Conservation (phyloP, 2,113 vertebrate genomes). For the Callospermophilus lateralis region DNA sequence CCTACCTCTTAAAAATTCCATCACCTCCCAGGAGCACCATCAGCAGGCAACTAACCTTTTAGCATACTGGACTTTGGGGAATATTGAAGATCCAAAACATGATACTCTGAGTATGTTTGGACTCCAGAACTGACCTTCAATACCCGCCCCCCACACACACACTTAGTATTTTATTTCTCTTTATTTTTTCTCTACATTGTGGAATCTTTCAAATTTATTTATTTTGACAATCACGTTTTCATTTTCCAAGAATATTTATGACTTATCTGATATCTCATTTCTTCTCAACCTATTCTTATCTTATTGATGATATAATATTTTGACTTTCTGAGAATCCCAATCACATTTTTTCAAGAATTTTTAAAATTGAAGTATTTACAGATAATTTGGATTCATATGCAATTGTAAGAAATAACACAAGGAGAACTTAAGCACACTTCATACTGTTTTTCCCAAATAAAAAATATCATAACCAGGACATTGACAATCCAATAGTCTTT, state of each 20-base stretch:
- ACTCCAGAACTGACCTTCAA: background rate
- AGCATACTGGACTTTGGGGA: background rate
- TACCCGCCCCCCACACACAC: background rate
- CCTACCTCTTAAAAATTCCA: background rate
- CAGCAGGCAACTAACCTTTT: background rate
- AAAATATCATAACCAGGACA: background rate
- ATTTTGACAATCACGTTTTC: background rate
- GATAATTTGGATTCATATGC: background rate
- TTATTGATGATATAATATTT: background rate
- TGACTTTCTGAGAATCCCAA: conserved; percentile 11
- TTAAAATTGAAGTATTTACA: background rate
- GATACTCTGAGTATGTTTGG: background rate
- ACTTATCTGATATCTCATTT: conserved; percentile 1
- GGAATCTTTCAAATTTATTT: background rate
- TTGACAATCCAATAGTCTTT: background rate
- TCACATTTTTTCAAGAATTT: background rate
- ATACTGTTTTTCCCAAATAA: background rate
- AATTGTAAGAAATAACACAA: conserved; percentile 15
- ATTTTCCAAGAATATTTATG: background rate
- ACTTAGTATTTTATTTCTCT: background rate
- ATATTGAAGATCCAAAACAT: background rate
- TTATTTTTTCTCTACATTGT: background rate
- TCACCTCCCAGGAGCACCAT: background rate
- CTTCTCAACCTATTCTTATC: background rate
- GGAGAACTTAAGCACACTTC: background rate